These are phyloP conservation scores for Acrobasis suavella DNA, from an alignment of 2,888 invertebrate species.

Conservation along the genomic window DNA sequence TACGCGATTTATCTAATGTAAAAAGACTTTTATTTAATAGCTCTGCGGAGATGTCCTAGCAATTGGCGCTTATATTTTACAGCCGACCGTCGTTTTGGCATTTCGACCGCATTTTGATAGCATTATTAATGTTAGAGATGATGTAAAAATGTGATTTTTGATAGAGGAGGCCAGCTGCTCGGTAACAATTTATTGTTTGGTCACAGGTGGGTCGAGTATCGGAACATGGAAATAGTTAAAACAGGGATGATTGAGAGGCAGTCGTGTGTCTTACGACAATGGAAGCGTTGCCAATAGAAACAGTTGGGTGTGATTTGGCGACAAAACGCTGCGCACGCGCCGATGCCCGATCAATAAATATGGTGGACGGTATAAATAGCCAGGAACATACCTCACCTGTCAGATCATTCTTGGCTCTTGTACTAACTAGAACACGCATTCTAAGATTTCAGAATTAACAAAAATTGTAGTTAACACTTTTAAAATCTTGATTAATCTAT, in stretches of 20 bases:
- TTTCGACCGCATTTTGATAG: constrained; percentile 69
- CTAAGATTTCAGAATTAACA: constrained; percentile 29
- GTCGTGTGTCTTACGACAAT: constrained; percentile 55
- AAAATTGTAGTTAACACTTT: constrained; percentile 33
- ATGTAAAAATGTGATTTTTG: constrained; percentile 74
- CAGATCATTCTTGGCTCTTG: constrained; percentile 50
- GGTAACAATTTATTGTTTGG: constrained; percentile 64
- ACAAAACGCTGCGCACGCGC: constrained; percentile 43
- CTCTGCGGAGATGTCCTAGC: constrained; percentile 74
- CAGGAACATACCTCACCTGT: constrained; percentile 49
- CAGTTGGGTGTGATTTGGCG: constrained; percentile 64
- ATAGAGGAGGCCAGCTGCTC: constrained; percentile 65
- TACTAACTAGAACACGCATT: constrained; percentile 33
- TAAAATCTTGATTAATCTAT: constrained; percentile 54
- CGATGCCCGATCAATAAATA: constrained; percentile 66
- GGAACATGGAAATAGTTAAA: constrained; percentile 34
- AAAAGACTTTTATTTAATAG: constrained; percentile 82
- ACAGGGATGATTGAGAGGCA: constrained; percentile 49
- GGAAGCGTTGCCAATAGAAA: constrained; percentile 65
- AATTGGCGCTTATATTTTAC: constrained; percentile 75
- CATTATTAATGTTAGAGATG: constrained; percentile 70
- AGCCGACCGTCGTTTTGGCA: constrained; percentile 67
- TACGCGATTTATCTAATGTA: constrained; percentile 80
- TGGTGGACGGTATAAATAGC: constrained; percentile 54
- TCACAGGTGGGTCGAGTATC: constrained; percentile 51